Evolutionary conservation across 30 jellyfish, hydroid and myxozoan species (phyloP).

Genomic region (Mastigias papua): DNA sequence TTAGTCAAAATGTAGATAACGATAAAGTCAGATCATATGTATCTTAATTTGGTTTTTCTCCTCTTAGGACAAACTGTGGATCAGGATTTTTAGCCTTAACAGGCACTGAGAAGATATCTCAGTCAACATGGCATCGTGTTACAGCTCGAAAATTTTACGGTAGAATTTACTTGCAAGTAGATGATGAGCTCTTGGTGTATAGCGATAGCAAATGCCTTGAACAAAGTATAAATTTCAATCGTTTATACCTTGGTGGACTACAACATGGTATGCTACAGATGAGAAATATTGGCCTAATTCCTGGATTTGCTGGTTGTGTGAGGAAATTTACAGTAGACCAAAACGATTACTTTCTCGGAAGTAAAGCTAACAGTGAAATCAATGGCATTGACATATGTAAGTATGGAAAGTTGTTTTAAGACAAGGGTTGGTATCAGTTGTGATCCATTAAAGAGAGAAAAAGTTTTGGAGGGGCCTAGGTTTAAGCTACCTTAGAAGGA

Average conservation of each 20-base stretch:
- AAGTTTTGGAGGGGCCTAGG: too few species aligned
- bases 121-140: slow-evolving; percentile 56
- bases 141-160: slow-evolving; percentile 35
- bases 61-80: slow-evolving; percentile 68
- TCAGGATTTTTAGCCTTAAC: slow-evolving; percentile 60
- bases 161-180: slow-evolving; percentile 29
- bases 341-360: background rate
- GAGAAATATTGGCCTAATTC: slow-evolving; percentile 50
- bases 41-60: background rate
- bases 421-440: background rate
- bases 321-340: slow-evolving; percentile 41
- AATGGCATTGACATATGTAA: slow-evolving; percentile 66
- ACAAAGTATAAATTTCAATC: background rate
- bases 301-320: slow-evolving; percentile 76
- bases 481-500: too few species aligned
- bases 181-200: slow-evolving; percentile 28
- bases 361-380: slow-evolving; percentile 19
- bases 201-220: slow-evolving; percentile 15
- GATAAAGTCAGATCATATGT: too few species aligned
- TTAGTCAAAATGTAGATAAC: too few species aligned
- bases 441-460: background rate
- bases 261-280: background rate
- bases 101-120: slow-evolving; percentile 18
- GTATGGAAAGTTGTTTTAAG: background rate
- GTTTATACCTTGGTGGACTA: slow-evolving; percentile 72